Conservation (phyloP, 2,888 invertebrate genomes). For the Stegophylla sp. region DNA sequence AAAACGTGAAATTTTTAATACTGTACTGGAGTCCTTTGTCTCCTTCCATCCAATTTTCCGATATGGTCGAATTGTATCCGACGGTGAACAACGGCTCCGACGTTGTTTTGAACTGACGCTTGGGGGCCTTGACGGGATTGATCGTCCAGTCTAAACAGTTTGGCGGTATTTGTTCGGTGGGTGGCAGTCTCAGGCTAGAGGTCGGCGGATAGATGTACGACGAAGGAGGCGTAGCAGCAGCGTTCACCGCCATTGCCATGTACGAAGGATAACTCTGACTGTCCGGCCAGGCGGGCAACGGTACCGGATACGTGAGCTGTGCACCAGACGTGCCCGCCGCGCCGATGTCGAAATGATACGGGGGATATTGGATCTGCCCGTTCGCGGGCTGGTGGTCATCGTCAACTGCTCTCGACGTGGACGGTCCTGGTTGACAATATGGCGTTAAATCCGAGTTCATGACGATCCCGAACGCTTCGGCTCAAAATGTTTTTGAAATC, state of each 20-base stretch:
- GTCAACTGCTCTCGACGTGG: slow-evolving; percentile 16
- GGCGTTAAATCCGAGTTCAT: slow-evolving; percentile 39
- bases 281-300: slow-evolving; percentile 29
- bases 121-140: slow-evolving; percentile 10
- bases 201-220: slow-evolving; percentile 24
- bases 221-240: background rate
- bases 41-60: slow-evolving; percentile 49
- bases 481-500: no score
- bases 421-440: slow-evolving; percentile 39
- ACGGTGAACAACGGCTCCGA: slow-evolving; percentile 32
- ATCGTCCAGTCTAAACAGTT: slow-evolving; percentile 48
- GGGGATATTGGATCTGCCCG: background rate
- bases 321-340: background rate
- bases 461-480: background rate
- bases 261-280: slow-evolving; percentile 12
- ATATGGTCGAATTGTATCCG: slow-evolving; percentile 41
- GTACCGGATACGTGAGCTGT: background rate
- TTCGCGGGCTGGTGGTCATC: background rate
- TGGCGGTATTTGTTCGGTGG: slow-evolving; percentile 18
- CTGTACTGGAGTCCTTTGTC: slow-evolving; percentile 47
- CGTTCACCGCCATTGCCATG: background rate
- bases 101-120: slow-evolving; percentile 42
- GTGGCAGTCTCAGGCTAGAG: slow-evolving; percentile 3
- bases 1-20: slow-evolving; percentile 54
- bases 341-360: background rate